A percentile compares a stretch with the other conserved stretches of the same genome.
These are phyloP conservation scores for Hippocampus barbouri DNA, from an alignment of 2,113 vertebrate species.

Conservation along the genomic window DNA sequence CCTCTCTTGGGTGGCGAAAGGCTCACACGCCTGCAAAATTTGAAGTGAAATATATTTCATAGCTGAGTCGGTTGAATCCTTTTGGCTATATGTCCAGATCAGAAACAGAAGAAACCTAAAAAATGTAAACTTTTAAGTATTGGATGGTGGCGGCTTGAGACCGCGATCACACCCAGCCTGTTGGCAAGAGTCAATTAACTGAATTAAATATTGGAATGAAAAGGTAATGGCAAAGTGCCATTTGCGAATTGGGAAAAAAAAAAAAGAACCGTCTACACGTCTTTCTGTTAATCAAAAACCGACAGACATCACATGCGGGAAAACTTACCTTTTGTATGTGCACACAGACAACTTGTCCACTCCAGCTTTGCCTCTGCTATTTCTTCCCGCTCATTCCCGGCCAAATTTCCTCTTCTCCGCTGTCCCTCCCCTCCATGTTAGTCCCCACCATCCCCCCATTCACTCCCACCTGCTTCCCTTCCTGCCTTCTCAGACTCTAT, in stretches of 20 bases:
- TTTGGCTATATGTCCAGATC: too few species aligned
- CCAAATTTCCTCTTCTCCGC: not conserved
- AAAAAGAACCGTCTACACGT: not conserved
- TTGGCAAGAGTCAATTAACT: too few species aligned
- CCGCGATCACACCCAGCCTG: too few species aligned
- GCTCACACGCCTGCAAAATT: too few species aligned
- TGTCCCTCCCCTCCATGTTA: not conserved
- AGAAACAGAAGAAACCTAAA: too few species aligned
- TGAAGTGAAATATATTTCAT: too few species aligned
- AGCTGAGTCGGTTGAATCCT: too few species aligned
- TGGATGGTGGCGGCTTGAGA: too few species aligned
- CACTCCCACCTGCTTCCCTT: conserved; percentile 1
- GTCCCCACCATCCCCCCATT: not conserved
- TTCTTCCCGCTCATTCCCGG: not conserved
- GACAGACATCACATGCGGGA: not conserved
- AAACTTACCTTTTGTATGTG: conserved; percentile 2
- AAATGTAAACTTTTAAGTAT: too few species aligned
- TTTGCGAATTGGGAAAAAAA: not conserved
- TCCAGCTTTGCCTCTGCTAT: not conserved
- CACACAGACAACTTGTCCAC: not conserved
- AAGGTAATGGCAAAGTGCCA: not conserved
- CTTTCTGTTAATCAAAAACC: not conserved
- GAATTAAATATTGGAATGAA: too few species aligned
- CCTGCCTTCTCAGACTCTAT: not conserved
- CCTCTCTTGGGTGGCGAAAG: not conserved